Evolutionary conservation across 2,113 vertebrate genomes (phyloP), one percentile per base, ranked within the genome.

Genomic region (Calonectris borealis): DNA sequence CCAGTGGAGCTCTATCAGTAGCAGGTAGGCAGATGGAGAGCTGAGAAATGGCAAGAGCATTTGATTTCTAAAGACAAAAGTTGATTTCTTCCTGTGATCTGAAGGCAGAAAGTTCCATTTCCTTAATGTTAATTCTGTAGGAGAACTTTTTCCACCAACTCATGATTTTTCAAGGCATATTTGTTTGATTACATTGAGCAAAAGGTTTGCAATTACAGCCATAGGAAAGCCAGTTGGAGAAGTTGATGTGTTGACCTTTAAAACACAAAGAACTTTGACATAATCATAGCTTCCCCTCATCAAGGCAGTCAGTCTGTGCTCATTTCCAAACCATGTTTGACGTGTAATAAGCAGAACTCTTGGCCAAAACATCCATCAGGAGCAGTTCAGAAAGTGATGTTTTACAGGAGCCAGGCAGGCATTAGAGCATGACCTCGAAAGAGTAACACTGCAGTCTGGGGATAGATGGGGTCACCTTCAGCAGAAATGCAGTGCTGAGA

Each of bases 381-480:
- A 87, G 70, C 83, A 80, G 73, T 82, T 82, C 65, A 52, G 72
- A 61, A 76, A 44, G 77, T 51, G 65, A 83, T 88, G 70, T 84
- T 94, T 91, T 90, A 83, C 79, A 97, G 89, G 36, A 95, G 57
- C 54, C 51, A 86, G 79, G 87, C 94, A 86, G 83, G 83, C 78
- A 16, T 81, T 88, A 52, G 51, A 90, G 82, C 75, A 49, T 29
- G 83, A 54, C 61, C 86, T 73, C 13, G 0, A 57, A 92, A 84
- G 88, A 66, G 81, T 34, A 92, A 57, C 61, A 3, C 17, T 83
- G 8, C 18, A 6, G 73, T 60, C 61, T 82, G 32, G 52, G 17
- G 10, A 96, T 95, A 86, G 26, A 29, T 7, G 29, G 46, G 66
- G 70, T 79, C 76, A 95, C 61, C 83, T 96, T 89, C 73, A 83